These are phyloP conservation scores for Lucilia cuprina DNA, from an alignment of 1,140 invertebrate genomes.

Conservation along the genomic window DNA sequence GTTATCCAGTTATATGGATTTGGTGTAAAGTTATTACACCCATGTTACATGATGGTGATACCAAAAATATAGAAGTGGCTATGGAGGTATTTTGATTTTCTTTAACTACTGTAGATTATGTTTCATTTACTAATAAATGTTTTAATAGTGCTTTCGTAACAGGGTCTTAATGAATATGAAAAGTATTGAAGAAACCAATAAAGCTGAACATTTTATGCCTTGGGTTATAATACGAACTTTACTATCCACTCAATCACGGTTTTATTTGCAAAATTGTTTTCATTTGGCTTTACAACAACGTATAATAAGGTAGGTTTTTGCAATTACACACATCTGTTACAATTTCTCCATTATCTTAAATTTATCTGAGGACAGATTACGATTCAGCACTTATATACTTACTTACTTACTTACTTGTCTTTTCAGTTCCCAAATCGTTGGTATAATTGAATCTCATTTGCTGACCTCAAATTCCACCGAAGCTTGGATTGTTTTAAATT, in stretches of 20 bases:
- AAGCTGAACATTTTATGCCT: slow-evolving; percentile 54
- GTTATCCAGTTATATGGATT: slow-evolving; percentile 51
- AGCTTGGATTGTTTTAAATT: slow-evolving; percentile 56
- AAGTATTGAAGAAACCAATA: slow-evolving; percentile 52
- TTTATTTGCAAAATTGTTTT: slow-evolving; percentile 50
- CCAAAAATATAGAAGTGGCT: slow-evolving; percentile 48
- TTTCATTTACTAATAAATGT: neutral
- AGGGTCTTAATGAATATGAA: slow-evolving; percentile 49
- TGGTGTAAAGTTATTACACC: slow-evolving; percentile 55
- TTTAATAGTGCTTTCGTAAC: slow-evolving; percentile 50
- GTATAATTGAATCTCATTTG: slow-evolving; percentile 54
- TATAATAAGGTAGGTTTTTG: slow-evolving; percentile 38
- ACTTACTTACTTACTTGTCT: neutral
- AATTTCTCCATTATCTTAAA: no score
- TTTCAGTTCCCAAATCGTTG: slow-evolving; percentile 47
- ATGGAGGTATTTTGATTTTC: slow-evolving; percentile 44
- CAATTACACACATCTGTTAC: no score
- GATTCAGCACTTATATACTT: no score
- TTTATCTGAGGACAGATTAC: no score
- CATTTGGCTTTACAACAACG: slow-evolving; percentile 38
- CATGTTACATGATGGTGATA: slow-evolving; percentile 52
- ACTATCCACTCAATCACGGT: slow-evolving; percentile 47
- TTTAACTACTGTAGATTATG: neutral
- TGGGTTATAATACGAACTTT: slow-evolving; percentile 57
- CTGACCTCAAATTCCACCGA: slow-evolving; percentile 55